Conservation (phyloP, 2,113 vertebrate genomes). For the Seriola rivoliana region DNA sequence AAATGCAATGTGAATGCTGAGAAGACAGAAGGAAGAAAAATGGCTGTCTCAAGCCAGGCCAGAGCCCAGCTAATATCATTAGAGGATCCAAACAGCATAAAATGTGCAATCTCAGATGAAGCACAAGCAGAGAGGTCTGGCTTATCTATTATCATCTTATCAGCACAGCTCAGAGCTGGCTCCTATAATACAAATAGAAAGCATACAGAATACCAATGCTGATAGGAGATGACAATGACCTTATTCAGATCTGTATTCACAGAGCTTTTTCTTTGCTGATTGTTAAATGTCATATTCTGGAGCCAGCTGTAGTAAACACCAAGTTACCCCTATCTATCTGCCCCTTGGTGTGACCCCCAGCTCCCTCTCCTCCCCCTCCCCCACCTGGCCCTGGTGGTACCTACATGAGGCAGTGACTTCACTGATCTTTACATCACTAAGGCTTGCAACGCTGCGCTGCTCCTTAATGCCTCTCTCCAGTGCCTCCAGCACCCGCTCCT, state of each 20-base stretch:
- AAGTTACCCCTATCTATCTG: not conserved
- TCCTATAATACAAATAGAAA: conserved; percentile 57
- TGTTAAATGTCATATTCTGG: conserved; percentile 46
- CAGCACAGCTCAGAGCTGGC: conserved; percentile 67
- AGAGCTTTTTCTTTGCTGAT: conserved; percentile 30
- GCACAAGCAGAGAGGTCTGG: conserved; percentile 70
- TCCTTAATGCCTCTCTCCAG: conserved; percentile 59
- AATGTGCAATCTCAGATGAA: conserved; percentile 79
- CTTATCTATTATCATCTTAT: conserved; percentile 76
- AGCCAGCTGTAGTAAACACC: not conserved
- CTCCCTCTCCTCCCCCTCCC: not conserved
- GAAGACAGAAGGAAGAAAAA: conserved; percentile 78
- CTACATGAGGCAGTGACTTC: conserved; percentile 80
- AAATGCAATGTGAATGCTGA: conserved; percentile 78
- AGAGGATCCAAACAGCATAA: conserved; percentile 75
- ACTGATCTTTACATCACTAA: conserved; percentile 31
- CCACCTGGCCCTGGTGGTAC: conserved; percentile 26
- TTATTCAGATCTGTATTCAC: conserved; percentile 46
- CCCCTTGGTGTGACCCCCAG: not conserved
- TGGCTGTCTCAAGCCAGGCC: conserved; percentile 67
- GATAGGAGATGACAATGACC: conserved; percentile 61
- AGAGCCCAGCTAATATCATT: conserved; percentile 77
- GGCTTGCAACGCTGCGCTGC: not conserved
- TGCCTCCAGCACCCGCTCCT: conserved; percentile 70
- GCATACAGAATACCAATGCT: conserved; percentile 55